phyloP scores from a whole-genome alignment of 2,797 vertebrate genomes.

The Vespertilio murinus region DNA sequence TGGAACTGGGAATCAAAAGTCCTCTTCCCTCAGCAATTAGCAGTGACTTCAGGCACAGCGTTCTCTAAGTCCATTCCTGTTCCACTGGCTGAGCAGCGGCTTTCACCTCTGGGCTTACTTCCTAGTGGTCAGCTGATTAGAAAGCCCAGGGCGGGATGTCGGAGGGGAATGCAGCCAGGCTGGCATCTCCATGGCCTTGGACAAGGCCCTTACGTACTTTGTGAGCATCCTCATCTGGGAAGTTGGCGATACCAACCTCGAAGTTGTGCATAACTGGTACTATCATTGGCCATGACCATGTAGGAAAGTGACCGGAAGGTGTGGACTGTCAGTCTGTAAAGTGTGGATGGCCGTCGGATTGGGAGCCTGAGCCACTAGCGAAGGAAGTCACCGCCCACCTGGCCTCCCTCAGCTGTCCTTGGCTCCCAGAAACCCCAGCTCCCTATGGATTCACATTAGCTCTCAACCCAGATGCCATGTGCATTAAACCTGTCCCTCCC shows the following conservation, averaged over 20 bases:
- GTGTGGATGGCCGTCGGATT: background rate
- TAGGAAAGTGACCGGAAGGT: background rate
- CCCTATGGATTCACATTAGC: background rate
- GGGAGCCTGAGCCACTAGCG: background rate
- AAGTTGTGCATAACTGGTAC: background rate
- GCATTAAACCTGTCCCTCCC: background rate
- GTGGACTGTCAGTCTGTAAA: background rate
- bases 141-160: background rate
- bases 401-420: background rate
- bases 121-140: background rate
- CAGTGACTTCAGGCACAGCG: background rate
- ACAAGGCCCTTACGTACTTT: slow-evolving; percentile 49
- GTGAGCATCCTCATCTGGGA: slow-evolving; percentile 53
- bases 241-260: slow-evolving; percentile 6
- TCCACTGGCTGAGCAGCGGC: background rate
- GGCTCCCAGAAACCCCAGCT: background rate
- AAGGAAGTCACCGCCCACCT: background rate
- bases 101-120: background rate
- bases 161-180: background rate
- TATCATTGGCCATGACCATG: background rate
- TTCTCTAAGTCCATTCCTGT: background rate
- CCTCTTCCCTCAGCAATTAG: background rate
- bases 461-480: background rate
- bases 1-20: background rate
- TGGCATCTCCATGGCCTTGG: background rate